Conservation (phyloP, 2,888 invertebrate genomes). For the Philereme vetulata region DNA sequence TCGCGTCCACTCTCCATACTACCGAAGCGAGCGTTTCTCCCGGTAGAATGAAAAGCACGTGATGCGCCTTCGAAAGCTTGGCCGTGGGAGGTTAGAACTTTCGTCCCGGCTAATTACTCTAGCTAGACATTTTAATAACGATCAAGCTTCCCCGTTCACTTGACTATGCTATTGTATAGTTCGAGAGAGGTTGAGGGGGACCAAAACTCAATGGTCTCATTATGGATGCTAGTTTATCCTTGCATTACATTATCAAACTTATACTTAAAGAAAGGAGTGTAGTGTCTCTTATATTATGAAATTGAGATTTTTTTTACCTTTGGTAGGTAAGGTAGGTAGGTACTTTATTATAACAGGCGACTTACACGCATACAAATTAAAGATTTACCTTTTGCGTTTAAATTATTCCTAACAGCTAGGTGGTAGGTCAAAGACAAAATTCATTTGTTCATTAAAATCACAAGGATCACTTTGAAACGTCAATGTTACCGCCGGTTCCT, state of each 20-base stretch:
- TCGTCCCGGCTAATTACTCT: conserved; percentile 31
- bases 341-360: no score
- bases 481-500: no score
- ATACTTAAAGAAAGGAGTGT: no score
- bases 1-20: conserved; percentile 58
- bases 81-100: conserved; percentile 57
- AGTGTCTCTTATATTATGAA: no score
- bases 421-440: no score
- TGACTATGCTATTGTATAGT: conserved; percentile 2
- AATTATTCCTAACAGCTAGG: no score
- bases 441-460: no score
- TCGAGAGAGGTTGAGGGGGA: conserved; percentile 27
- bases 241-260: background rate
- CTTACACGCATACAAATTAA: no score
- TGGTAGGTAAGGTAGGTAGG: no score
- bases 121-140: conserved; percentile 9
- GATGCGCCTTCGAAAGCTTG: conserved; percentile 67
- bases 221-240: conserved; percentile 33
- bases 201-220: conserved; percentile 32
- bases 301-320: no score
- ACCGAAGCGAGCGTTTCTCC: conserved; percentile 56
- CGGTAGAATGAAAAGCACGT: conserved; percentile 61
- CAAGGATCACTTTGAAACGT: no score
- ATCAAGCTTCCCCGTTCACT: conserved; percentile 4
- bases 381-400: no score